A percentile compares a stretch with the other conserved stretches of the same genome.
phyloP scores from a whole-genome alignment of 2,797 vertebrate species.

The Manis javanica region DNA sequence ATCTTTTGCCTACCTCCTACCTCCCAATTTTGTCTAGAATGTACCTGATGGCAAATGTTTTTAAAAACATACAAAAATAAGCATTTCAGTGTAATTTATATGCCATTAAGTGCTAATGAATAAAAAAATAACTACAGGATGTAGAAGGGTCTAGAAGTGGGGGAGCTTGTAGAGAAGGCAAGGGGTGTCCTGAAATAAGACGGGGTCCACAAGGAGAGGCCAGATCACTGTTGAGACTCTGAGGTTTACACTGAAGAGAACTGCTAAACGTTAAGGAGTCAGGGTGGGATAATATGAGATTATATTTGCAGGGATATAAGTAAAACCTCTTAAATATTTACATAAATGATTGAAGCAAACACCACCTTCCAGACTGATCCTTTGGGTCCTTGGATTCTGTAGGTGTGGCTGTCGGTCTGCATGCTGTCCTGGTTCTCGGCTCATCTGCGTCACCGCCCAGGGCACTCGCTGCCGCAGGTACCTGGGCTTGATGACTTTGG shows the following conservation, averaged over 20 bases:
- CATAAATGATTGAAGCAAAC: background rate
- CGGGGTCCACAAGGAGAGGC: no score
- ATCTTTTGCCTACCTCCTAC: no score
- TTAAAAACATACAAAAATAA: background rate
- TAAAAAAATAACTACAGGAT: background rate
- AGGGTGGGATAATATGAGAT: background rate
- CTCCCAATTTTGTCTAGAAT: background rate
- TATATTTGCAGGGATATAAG: background rate
- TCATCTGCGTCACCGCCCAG: background rate
- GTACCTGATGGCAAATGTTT: background rate
- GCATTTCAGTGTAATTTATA: background rate
- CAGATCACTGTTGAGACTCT: fast-evolving
- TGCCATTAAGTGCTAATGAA: background rate
- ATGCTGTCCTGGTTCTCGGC: background rate
- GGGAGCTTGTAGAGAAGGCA: fast-evolving
- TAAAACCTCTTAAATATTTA: background rate
- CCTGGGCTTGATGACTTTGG: background rate
- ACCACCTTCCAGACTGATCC: background rate
- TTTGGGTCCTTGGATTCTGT: background rate
- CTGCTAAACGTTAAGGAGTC: background rate
- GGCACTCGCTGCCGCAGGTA: fast-evolving
- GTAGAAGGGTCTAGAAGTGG: background rate
- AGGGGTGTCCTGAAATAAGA: background rate
- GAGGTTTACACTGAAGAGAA: no score
- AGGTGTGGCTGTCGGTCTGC: fast-evolving